Evolutionary conservation across 2,113 vertebrate genomes (phyloP).

Genomic region (Phylloscopus whistleri): DNA sequence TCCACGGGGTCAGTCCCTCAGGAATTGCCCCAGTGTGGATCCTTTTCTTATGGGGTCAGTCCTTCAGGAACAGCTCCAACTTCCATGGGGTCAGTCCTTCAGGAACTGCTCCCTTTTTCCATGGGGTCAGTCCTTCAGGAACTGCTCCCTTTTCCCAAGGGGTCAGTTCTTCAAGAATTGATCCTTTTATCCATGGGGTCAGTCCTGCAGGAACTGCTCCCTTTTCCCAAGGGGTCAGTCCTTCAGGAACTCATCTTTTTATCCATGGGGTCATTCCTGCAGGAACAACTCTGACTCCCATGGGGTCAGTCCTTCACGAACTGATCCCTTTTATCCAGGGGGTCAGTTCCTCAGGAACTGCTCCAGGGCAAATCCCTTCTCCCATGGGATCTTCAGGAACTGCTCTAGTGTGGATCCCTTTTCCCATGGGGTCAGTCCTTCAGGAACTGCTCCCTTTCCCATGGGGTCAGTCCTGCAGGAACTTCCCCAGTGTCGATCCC

Average conservation of each 20-base stretch:
- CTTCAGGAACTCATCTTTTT: not conserved
- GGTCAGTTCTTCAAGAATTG: no score
- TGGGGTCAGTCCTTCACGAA: not conserved
- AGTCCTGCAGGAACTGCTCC: no score
- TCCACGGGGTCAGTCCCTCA: not conserved
- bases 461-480: not conserved
- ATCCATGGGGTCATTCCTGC: no score
- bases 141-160: no score
- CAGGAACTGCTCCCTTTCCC: not conserved
- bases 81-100: not conserved
- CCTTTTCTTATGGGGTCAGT: not conserved
- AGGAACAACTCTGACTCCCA: no score
- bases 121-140: not conserved
- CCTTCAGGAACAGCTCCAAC: not conserved
- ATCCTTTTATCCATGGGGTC: no score
- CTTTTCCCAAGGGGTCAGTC: no score
- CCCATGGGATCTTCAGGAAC: not conserved
- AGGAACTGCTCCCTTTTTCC: not conserved
- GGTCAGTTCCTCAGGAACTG: not conserved
- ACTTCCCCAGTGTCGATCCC: no score
- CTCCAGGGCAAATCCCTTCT: not conserved
- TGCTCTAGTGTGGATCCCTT: not conserved
- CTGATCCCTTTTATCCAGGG: not conserved
- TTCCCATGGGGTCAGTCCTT: not conserved
- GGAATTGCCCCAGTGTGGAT: no score